Evolutionary conservation across 2,113 vertebrate species (phyloP), one percentile per base, ranked within the genome.

Genomic region (Boleophthalmus pectinirostris): DNA sequence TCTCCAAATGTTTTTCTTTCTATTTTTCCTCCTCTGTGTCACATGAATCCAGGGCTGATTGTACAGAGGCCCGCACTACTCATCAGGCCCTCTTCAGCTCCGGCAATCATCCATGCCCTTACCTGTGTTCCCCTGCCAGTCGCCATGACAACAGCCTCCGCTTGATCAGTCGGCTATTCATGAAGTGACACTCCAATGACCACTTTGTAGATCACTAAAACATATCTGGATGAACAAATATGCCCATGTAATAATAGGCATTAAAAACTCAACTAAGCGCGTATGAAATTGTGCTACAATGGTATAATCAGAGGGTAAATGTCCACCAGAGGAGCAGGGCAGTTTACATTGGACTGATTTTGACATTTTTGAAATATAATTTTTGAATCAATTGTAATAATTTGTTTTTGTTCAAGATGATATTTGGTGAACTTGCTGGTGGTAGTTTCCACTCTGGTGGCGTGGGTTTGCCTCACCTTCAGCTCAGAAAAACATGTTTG

Each of bases 151-250:
- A 92, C 93, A 79, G 84, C 81, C 86, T 88, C 80, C 14, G 86
- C 89, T 89, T 91, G 88, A 92, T 92, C 91, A 90, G 84, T 76
- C 89, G 76, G 64, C 84, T 91, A 87, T 92, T 91, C 90, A 87
- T 73, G 47, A 82, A 92, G 84, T 89, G 90, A 92, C 87, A 91
- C 91, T 92, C 82, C 79, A 91, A 84, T 91, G 91, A 85, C 88
- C 90, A 91, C 85, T 93, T 89, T 83, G 85, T 73, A 84, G 78
- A 89, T 89, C 86, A 85, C 83, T 80, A 77, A 90, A 90, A 85
- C 66, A 72, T 80, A 86, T 86, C 78, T 83, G 86, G 75, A 79
- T 87, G 43, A 87, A 84, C 72, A 83, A 77, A 84, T 65, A 80
- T 38, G 70, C 29, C 10, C 68, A 72, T 54, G 84, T 86, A 70